A percentile compares a stretch with the other conserved stretches of the same genome.
These are phyloP conservation scores for Triplophysa rosa DNA, from an alignment of 2,113 vertebrate genomes.

Conservation along the genomic window DNA sequence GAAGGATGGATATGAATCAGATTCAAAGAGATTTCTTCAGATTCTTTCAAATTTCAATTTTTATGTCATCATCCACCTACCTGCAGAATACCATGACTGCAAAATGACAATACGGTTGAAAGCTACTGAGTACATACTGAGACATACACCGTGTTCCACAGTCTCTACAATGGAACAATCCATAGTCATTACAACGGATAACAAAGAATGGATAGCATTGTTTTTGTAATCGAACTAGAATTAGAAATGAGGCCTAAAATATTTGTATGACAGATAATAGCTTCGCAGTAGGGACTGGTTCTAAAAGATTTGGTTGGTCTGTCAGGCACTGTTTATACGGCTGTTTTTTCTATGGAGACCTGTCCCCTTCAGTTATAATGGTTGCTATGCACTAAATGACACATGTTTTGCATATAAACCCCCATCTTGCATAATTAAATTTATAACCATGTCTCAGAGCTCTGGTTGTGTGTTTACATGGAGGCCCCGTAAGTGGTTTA, in stretches of 20 bases:
- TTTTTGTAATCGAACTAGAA: too few relatives aligned
- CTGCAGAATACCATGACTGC: too few relatives aligned
- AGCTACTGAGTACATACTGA: conserved; percentile 31
- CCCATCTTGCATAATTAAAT: conserved; percentile 54
- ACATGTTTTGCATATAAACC: neutral
- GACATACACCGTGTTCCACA: conserved; percentile 54
- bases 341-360: too few relatives aligned
- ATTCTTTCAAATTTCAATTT: neutral
- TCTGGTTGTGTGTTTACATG: conserved; percentile 44
- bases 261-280: too few relatives aligned
- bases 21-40: neutral
- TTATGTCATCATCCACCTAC: neutral
- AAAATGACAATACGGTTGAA: conserved; percentile 45
- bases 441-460: conserved; percentile 55
- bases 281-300: too few relatives aligned
- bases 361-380: too few relatives aligned
- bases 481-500: conserved; percentile 46
- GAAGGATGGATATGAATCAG: too few relatives aligned
- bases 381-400: neutral
- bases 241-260: too few relatives aligned
- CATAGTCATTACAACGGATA: too few relatives aligned
- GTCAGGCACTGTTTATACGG: too few relatives aligned
- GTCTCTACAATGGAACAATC: conserved; percentile 34
- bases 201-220: too few relatives aligned
- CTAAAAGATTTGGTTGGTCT: too few relatives aligned